These are phyloP conservation scores for Aurelia aurita DNA, from an alignment of 30 jellyfish, hydroid and myxozoan genomes.

Conservation along the genomic window DNA sequence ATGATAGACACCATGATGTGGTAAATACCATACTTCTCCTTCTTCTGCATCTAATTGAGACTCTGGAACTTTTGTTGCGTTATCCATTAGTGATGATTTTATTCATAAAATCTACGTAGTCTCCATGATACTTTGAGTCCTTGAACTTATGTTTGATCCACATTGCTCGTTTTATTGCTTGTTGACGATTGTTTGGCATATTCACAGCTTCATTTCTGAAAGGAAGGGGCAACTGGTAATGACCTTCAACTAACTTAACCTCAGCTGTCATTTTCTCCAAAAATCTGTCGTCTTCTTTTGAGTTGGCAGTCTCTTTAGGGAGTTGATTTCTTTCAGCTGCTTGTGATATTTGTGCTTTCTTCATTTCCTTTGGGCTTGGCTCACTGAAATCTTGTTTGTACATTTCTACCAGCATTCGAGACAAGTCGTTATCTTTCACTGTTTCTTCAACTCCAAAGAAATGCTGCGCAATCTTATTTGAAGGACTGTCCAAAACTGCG, in stretches of 20 bases:
- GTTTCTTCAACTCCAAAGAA: too few relatives aligned
- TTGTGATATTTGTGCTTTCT: not conserved
- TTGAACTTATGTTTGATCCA: slow-evolving; percentile 11
- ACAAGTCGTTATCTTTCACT: too few relatives aligned
- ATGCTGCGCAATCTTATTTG: too few relatives aligned
- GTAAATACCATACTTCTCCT: slow-evolving; percentile 43
- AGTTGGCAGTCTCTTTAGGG: slow-evolving; percentile 13
- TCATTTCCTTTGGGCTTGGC: too few relatives aligned
- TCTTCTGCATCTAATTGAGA: slow-evolving; percentile 27
- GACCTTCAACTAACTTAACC: not conserved
- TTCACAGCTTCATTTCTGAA: slow-evolving; percentile 3
- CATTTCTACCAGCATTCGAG: too few relatives aligned
- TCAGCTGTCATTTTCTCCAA: slow-evolving; percentile 1
- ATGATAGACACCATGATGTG: slow-evolving; percentile 29
- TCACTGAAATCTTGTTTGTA: too few relatives aligned
- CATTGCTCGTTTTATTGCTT: slow-evolving; percentile 34
- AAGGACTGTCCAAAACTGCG: too few relatives aligned
- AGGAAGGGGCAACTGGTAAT: slow-evolving; percentile 30
- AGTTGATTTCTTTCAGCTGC: not conserved
- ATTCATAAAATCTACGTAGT: slow-evolving; percentile 15
- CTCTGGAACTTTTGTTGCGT: slow-evolving; percentile 4
- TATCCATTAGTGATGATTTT: slow-evolving; percentile 9
- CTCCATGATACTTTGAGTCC: slow-evolving; percentile 6
- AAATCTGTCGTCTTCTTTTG: slow-evolving; percentile 18
- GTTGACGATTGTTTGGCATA: slow-evolving; percentile 25